These are phyloP conservation scores for Allacma fusca DNA, from an alignment of 2,888 invertebrate genomes.

Conservation along the genomic window DNA sequence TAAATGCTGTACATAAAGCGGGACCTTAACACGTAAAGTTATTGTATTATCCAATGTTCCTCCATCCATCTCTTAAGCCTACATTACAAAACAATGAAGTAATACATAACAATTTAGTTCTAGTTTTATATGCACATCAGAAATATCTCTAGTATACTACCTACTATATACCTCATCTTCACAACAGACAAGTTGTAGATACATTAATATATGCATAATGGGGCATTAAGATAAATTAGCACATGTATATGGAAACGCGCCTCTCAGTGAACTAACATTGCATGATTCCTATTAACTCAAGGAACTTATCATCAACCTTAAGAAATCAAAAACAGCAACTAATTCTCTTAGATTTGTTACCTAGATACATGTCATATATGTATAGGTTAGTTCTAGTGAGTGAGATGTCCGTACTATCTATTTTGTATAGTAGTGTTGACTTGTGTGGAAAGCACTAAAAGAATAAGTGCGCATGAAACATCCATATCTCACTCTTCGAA, in stretches of 20 bases:
- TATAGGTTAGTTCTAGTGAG: too few species aligned
- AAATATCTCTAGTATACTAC: too few species aligned
- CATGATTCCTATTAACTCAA: slow-evolving; percentile 18
- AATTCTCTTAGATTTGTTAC: too few species aligned
- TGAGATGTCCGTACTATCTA: too few species aligned
- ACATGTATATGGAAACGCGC: slow-evolving; percentile 19
- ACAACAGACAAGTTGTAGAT: neutral
- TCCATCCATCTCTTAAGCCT: neutral
- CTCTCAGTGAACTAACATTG: slow-evolving; percentile 14
- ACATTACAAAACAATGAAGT: slow-evolving; percentile 10
- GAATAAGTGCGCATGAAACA: too few species aligned
- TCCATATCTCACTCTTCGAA: too few species aligned
- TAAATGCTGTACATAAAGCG: slow-evolving; percentile 12
- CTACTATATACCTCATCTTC: neutral
- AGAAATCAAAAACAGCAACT: neutral
- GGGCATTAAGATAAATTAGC: slow-evolving; percentile 37
- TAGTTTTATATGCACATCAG: too few species aligned
- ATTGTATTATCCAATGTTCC: neutral
- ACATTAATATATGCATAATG: neutral
- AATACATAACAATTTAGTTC: neutral
- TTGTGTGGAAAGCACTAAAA: too few species aligned
- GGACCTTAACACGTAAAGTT: neutral
- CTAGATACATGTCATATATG: too few species aligned
- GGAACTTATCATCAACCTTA: neutral
- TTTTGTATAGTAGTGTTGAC: too few species aligned